Evolutionary conservation across 2,888 invertebrate species (phyloP).

Genomic region (Oegoconia quadripuncta): DNA sequence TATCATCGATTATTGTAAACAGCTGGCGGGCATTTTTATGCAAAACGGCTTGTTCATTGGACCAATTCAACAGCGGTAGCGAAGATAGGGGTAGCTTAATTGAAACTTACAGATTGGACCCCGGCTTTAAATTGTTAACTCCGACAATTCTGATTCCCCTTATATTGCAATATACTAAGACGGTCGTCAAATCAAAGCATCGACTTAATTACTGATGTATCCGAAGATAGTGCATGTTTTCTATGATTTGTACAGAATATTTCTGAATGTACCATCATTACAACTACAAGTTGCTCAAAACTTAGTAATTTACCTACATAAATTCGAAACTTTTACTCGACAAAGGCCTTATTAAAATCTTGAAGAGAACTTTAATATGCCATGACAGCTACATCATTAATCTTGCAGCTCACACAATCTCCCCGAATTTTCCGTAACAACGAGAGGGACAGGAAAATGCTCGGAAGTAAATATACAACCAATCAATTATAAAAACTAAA

Average conservation of each 20-base stretch:
- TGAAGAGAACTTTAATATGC: slow-evolving; percentile 64
- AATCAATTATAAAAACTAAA: slow-evolving; percentile 6
- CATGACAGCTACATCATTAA: slow-evolving; percentile 64
- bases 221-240: too few relatives aligned
- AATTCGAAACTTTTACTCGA: slow-evolving; percentile 52
- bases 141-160: not conserved
- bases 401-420: slow-evolving; percentile 48
- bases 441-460: slow-evolving; percentile 30
- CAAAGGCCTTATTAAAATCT: slow-evolving; percentile 67
- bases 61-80: slow-evolving; percentile 70
- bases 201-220: too few relatives aligned
- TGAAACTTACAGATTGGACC: slow-evolving; percentile 38
- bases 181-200: too few relatives aligned
- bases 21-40: slow-evolving; percentile 76
- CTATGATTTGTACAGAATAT: too few relatives aligned
- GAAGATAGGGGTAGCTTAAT: slow-evolving; percentile 53
- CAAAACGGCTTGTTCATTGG: slow-evolving; percentile 65
- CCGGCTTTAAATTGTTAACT: not conserved
- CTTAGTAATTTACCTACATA: slow-evolving; percentile 60
- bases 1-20: slow-evolving; percentile 76
- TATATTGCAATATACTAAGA: too few relatives aligned
- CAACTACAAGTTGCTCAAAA: slow-evolving; percentile 23
- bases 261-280: not conserved
- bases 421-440: slow-evolving; percentile 34
- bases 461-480: slow-evolving; percentile 30